Evolutionary conservation across 2,113 vertebrate species (phyloP).

Genomic region (Sakesphorus luctuosus): DNA sequence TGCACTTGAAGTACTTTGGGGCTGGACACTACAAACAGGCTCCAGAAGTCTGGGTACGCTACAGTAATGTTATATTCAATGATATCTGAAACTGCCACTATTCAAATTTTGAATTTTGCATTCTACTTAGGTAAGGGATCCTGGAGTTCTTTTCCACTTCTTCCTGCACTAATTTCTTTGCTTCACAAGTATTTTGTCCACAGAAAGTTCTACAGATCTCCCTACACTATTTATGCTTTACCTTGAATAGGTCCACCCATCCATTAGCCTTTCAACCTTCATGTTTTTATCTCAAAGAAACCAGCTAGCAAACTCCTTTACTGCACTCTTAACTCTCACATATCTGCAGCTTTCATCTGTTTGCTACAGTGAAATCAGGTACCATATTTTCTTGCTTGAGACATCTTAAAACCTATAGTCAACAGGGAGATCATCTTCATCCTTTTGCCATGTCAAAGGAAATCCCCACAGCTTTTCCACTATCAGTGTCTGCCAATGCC

Average conservation of each 20-base stretch:
- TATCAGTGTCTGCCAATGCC: background rate
- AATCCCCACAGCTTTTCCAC: background rate
- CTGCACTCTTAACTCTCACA: background rate
- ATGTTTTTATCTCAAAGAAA: constrained; percentile 31
- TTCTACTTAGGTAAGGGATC: background rate
- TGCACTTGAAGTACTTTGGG: background rate
- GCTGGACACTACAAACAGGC: background rate
- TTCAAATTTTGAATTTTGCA: background rate
- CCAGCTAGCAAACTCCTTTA: background rate
- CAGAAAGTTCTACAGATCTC: background rate
- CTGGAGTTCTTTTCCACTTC: background rate
- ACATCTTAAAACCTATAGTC: background rate
- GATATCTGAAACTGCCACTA: fast-evolving
- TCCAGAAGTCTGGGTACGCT: background rate
- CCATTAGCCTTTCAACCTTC: background rate
- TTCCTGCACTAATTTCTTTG: background rate
- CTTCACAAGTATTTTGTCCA: background rate
- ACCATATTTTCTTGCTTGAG: background rate
- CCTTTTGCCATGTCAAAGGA: background rate
- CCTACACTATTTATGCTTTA: background rate
- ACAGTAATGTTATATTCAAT: background rate
- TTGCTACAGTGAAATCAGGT: background rate
- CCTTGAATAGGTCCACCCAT: background rate
- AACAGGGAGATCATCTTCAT: background rate
- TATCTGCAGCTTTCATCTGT: background rate